These are phyloP conservation scores for Dynastes hyllus DNA, from an alignment of 2,888 invertebrate genomes.

Conservation along the genomic window DNA sequence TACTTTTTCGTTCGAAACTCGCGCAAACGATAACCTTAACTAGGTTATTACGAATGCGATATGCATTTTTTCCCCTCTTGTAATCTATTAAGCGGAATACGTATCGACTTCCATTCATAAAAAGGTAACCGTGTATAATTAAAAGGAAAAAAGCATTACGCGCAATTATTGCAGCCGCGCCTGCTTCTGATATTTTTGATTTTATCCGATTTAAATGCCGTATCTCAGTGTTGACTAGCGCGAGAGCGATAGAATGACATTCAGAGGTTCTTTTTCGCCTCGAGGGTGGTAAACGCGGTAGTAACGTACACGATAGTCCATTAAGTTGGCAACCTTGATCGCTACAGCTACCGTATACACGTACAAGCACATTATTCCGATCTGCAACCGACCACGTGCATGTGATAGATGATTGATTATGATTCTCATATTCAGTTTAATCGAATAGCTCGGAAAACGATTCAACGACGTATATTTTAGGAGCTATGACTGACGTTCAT, in stretches of 20 bases:
- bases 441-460: too few relatives aligned
- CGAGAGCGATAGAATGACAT: too few relatives aligned
- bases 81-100: too few relatives aligned
- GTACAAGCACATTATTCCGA: neutral
- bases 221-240: too few relatives aligned
- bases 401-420: too few relatives aligned
- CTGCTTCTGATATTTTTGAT: neutral
- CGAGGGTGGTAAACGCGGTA: neutral
- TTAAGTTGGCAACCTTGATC: slow-evolving; percentile 11
- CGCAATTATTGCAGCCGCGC: neutral
- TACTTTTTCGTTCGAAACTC: neutral
- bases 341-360: neutral
- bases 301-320: neutral
- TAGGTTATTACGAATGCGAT: neutral
- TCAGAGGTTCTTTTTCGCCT: neutral
- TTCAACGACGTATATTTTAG: too few relatives aligned
- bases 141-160: neutral
- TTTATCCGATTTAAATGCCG: too few relatives aligned
- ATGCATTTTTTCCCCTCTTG: too few relatives aligned
- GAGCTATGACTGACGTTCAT: too few relatives aligned
- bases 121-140: neutral
- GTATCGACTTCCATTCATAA: neutral
- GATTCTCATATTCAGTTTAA: too few relatives aligned
- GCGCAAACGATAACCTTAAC: neutral
- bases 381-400: too few relatives aligned